Evolutionary conservation across 2,888 invertebrate genomes (phyloP).

Genomic region (Netelia fuscicornis): DNA sequence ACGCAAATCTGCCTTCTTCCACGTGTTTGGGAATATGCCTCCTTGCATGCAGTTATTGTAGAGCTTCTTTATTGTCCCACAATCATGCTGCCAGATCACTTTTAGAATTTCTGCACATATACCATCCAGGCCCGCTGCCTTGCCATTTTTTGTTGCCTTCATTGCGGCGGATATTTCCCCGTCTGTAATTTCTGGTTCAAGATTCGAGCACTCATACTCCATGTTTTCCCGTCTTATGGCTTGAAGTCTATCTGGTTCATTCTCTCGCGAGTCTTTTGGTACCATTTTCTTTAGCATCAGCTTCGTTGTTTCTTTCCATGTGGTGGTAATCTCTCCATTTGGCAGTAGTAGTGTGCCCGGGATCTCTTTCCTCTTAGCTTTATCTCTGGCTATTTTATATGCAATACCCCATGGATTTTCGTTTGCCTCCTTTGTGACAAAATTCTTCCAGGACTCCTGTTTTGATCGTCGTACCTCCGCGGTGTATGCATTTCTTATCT

Average conservation of each 20-base stretch:
- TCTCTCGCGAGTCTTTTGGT: too few species aligned
- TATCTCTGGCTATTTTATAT: constrained; percentile 35
- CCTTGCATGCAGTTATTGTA: constrained; percentile 61
- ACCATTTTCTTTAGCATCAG: constrained; percentile 33
- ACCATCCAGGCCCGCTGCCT: constrained; percentile 35
- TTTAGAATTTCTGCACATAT: not conserved
- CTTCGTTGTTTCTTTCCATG: constrained; percentile 51
- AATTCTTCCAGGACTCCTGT: constrained; percentile 23
- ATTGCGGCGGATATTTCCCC: constrained; percentile 26
- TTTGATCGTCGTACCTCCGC: constrained; percentile 10
- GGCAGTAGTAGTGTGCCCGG: not conserved
- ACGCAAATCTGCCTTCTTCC: constrained; percentile 52
- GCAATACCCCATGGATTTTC: constrained; percentile 40
- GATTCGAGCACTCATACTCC: not conserved
- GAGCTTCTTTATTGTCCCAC: constrained; percentile 1
- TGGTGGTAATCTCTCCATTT: constrained; percentile 26
- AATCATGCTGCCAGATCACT: not conserved
- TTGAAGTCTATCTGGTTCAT: not conserved
- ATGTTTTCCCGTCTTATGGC: constrained; percentile 1
- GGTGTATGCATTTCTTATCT: constrained; percentile 33
- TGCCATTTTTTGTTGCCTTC: constrained; percentile 11
- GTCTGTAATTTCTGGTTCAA: constrained; percentile 1
- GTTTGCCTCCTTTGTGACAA: constrained; percentile 24
- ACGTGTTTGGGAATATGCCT: constrained; percentile 43
- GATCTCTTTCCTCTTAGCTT: not conserved